Conservation (phyloP, 2,797 vertebrate genomes). For the Myotis myotis region DNA sequence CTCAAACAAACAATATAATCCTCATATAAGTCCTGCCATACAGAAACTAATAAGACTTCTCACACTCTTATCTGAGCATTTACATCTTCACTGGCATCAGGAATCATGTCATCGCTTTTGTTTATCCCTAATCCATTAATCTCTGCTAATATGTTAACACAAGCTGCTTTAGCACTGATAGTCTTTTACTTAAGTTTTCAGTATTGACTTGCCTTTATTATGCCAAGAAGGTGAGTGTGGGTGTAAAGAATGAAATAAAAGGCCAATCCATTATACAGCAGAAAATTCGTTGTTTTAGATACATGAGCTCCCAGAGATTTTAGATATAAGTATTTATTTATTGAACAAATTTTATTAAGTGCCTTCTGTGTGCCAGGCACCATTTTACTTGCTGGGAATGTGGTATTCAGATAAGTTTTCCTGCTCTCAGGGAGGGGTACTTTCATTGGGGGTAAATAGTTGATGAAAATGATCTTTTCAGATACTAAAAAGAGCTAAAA, state of each 20-base stretch:
- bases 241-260: not conserved
- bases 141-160: conserved; percentile 1
- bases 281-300: not conserved
- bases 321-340: not conserved
- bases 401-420: not conserved
- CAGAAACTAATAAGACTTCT: not conserved
- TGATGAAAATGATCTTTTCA: conserved; percentile 35
- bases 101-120: not conserved
- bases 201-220: not conserved
- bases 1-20: not conserved
- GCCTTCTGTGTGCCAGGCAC: not conserved
- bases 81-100: not conserved
- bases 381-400: not conserved
- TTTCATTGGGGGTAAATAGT: not conserved
- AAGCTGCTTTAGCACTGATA: not conserved
- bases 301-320: not conserved
- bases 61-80: not conserved
- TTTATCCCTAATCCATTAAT: conserved; percentile 17
- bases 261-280: not conserved
- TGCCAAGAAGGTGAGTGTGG: not conserved
- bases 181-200: not conserved
- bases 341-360: not conserved
- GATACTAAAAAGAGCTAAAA: conserved; percentile 24
- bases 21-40: not conserved
- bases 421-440: not conserved